phyloP scores from a whole-genome alignment of 2,113 vertebrate genomes.

The Cyanistes caeruleus region DNA sequence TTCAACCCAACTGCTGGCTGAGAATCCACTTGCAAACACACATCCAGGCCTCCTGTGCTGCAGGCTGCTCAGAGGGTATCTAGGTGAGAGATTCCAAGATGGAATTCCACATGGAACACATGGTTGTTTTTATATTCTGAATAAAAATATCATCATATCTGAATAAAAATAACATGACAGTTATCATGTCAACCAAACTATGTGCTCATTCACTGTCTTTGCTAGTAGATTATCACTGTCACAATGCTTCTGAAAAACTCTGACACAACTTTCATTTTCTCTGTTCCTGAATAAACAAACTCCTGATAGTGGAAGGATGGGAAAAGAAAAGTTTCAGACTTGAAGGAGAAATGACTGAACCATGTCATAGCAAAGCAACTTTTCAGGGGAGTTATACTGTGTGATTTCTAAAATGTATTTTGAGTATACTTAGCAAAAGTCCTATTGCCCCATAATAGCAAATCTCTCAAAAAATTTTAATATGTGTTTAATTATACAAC shows the following conservation, averaged over 20 bases:
- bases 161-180: background rate
- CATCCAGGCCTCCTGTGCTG: background rate
- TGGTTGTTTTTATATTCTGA: background rate
- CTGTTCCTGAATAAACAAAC: background rate
- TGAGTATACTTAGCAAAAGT: background rate
- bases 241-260: background rate
- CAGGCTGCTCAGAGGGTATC: background rate
- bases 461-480: background rate
- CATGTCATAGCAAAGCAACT: background rate
- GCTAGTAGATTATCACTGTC: background rate
- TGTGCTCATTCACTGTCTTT: background rate
- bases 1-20: background rate
- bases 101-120: background rate
- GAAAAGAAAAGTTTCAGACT: background rate
- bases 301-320: background rate
- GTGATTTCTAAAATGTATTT: background rate
- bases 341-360: background rate
- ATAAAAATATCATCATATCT: conserved; percentile 11
- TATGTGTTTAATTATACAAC: background rate
- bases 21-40: background rate
- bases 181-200: background rate
- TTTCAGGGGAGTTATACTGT: background rate
- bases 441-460: background rate
- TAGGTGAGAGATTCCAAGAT: background rate
- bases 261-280: background rate